Evolutionary conservation across 2,113 vertebrate genomes (phyloP).

Genomic region (Excalfactoria chinensis): DNA sequence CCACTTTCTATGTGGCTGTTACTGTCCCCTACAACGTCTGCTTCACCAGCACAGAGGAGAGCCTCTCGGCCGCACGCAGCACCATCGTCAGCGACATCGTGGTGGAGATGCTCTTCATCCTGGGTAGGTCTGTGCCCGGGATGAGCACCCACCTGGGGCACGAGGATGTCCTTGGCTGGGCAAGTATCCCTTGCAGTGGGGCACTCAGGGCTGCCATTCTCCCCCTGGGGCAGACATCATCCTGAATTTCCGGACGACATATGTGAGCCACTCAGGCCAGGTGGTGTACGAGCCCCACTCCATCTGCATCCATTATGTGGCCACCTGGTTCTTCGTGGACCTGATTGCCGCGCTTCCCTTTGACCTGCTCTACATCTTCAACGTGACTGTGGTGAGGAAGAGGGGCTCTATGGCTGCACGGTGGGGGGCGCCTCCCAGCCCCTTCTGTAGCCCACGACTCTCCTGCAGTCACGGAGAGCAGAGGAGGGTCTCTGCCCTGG

Average conservation of each 20-base stretch:
- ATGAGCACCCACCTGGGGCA: fast-evolving
- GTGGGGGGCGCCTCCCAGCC: no score
- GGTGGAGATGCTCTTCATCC: constrained; percentile 97
- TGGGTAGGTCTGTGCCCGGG: constrained; percentile 74
- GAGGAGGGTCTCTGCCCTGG: fast-evolving
- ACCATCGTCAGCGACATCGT: constrained; percentile 92
- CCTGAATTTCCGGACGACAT: constrained; percentile 88
- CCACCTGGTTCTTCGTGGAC: constrained; percentile 93
- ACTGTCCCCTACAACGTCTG: constrained; percentile 96
- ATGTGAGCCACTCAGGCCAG: constrained; percentile 90
- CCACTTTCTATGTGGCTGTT: constrained; percentile 94
- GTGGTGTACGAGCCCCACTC: constrained; percentile 88
- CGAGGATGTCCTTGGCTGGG: neutral
- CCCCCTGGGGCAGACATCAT: constrained; percentile 83
- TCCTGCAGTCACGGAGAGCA: neutral
- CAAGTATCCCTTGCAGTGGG: no score
- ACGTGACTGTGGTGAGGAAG: constrained; percentile 88
- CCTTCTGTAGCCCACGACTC: fast-evolving
- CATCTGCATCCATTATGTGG: constrained; percentile 90
- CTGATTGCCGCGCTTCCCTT: constrained; percentile 91
- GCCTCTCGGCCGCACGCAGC: constrained; percentile 81
- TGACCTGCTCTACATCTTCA: constrained; percentile 91
- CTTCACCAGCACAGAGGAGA: constrained; percentile 87
- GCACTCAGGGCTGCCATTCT: neutral
- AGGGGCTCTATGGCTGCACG: neutral